Conservation (phyloP, 2,113 vertebrate species). For the Lichenostomus cassidix region DNA sequence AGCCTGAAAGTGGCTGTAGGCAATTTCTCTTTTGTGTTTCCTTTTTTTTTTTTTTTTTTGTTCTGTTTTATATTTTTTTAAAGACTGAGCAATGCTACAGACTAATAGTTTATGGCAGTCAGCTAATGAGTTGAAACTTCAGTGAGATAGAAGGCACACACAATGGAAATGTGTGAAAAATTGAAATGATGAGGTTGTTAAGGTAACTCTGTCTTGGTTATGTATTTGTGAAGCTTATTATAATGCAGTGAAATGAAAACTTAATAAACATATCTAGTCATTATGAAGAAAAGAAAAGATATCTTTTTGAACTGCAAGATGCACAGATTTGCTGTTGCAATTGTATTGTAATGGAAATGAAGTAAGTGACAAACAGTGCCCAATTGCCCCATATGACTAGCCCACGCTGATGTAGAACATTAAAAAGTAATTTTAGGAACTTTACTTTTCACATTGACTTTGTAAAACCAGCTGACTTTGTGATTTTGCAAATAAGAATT, state of each 20-base stretch:
- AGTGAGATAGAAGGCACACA: not conserved
- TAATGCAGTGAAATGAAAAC: constrained; percentile 29
- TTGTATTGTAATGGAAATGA: constrained; percentile 28
- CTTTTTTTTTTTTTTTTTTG: not conserved
- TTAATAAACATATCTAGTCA: constrained; percentile 30
- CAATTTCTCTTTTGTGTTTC: not conserved
- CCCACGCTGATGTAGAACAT: not conserved
- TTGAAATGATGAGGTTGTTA: constrained; percentile 59
- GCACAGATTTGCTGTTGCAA: not conserved
- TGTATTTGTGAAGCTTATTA: constrained; percentile 47
- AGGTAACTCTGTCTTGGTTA: constrained; percentile 31
- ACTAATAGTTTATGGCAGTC: constrained; percentile 55
- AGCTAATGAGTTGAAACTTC: constrained; percentile 59
- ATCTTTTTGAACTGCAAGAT: constrained; percentile 14
- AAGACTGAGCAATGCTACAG: constrained; percentile 14
- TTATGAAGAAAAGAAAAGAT: not conserved
- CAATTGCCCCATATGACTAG: not conserved
- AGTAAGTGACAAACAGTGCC: constrained; percentile 26
- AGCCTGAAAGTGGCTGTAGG: not conserved
- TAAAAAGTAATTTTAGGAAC: constrained; percentile 57
- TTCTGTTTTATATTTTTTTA: not conserved
- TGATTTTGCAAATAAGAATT: constrained; percentile 40
- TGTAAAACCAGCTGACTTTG: constrained; percentile 15
- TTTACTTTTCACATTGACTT: constrained; percentile 42
- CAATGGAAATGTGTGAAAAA: constrained; percentile 61